phyloP scores from a whole-genome alignment of 1,140 invertebrate genomes.

The Sitophilus oryzae region DNA sequence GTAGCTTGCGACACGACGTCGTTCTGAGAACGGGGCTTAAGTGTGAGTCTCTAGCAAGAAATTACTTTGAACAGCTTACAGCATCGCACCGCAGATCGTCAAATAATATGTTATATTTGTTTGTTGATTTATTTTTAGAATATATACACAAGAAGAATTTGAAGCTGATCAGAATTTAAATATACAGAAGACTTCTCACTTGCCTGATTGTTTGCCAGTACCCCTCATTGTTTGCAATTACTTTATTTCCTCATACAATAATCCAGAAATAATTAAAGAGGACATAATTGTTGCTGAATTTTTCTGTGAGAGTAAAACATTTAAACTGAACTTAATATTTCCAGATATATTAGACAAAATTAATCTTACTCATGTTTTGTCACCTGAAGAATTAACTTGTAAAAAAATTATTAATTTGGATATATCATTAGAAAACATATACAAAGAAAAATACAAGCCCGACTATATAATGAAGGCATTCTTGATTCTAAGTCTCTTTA shows the following conservation, averaged over 20 bases:
- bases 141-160: constrained; percentile 7
- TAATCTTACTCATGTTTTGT: neutral
- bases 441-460: neutral
- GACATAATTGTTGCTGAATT: neutral
- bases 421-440: neutral
- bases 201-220: neutral
- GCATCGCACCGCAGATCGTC: no score
- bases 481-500: constrained; percentile 12
- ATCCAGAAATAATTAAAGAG: neutral
- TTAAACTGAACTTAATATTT: constrained; percentile 1
- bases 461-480: constrained; percentile 14
- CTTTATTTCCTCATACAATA: neutral
- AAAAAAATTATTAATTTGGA: neutral
- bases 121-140: constrained; percentile 10
- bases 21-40: no score
- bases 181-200: neutral
- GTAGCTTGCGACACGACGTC: no score
- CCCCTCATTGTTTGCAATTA: constrained; percentile 1
- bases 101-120: no score
- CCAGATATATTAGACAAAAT: no score
- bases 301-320: neutral
- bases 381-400: neutral
- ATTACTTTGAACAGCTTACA: no score
- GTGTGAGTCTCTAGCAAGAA: no score
- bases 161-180: neutral